Evolutionary conservation across 2,113 vertebrate species (phyloP).

Genomic region (Datnioides undecimradiatus): DNA sequence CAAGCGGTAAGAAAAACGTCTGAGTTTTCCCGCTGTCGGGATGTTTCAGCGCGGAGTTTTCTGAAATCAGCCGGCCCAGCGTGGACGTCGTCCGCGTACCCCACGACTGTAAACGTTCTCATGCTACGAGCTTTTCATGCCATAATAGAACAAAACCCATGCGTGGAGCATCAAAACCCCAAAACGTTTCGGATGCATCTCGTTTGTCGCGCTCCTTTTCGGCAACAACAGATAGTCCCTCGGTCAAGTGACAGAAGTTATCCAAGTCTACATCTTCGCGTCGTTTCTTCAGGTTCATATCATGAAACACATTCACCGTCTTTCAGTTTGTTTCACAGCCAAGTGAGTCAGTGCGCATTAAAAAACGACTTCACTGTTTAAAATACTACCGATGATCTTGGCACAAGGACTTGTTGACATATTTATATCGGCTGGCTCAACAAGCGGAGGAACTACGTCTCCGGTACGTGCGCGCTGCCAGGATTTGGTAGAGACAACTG

Average conservation of each 20-base stretch:
- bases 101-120: constrained; percentile 40
- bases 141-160: constrained; percentile 50
- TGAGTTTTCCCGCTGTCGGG: background rate
- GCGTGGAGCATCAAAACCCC: constrained; percentile 10
- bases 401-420: constrained; percentile 52
- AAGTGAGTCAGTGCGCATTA: background rate
- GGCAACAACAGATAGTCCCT: background rate
- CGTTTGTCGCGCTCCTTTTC: background rate
- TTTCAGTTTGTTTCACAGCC: background rate
- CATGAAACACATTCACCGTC: background rate
- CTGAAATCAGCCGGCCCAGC: background rate
- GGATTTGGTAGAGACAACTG: constrained; percentile 16
- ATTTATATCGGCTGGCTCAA: constrained; percentile 30
- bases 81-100: background rate
- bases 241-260: background rate
- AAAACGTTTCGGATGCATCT: background rate
- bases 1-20: no score
- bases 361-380: background rate
- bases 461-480: background rate
- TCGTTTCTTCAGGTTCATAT: constrained; percentile 12
- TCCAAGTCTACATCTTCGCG: background rate
- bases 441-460: constrained; percentile 12
- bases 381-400: constrained; percentile 42
- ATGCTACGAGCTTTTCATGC: constrained; percentile 64
- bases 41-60: background rate